Base-by-base conservation (phyloP, 2,797 vertebrate species). In the Spea hammondii region DNA sequence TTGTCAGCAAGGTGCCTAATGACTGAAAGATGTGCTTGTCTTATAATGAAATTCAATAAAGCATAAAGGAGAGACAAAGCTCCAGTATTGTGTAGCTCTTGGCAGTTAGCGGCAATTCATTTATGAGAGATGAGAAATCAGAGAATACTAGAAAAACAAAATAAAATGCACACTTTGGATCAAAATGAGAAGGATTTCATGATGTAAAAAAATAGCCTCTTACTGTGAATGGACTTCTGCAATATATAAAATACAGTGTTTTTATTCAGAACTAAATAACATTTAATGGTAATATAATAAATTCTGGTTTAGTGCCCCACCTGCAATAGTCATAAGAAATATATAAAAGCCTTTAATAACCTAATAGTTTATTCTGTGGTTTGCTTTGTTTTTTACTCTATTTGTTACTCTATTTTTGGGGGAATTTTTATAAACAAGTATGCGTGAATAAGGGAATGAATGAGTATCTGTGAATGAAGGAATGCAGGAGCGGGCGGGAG, bases 1-100 rank as follows among this genome's bases (percentile, higher is more conserved):
- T 83, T 90, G 87, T 77, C 91, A 90, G 90, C 83, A 44, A 88
- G 87, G 88, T 86, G 83, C 86, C 87, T 78, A 86, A 85, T 48
- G 60, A 80, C 84, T 17, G 71, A 11, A 49, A 83, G 83, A 76
- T 50, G 69, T 82, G 70, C 83, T 87, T 86, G 84, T 86, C 86
- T 90, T 86, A 77, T 84, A 84, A 83, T 83, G 84, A 86, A 50
- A 87, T 75, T 84, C 85, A 87, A 82, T 85, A 86, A 88, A 83
- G 86, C 85, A 83, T 78, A 86, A 87, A 85, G 74, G 72, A 77
- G 79, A 86, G 72, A 83, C 73, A 88, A 81, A 84, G 79, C 84
- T 78, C 72, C 75, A 74, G 83, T 60, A 7, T 77, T 0, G 12
- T 64, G 82, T 83, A 79, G 83, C 82, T 82, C 84, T 85, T 85